phyloP scores from a whole-genome alignment of 2,113 vertebrate species.

The Microtus montanus region DNA sequence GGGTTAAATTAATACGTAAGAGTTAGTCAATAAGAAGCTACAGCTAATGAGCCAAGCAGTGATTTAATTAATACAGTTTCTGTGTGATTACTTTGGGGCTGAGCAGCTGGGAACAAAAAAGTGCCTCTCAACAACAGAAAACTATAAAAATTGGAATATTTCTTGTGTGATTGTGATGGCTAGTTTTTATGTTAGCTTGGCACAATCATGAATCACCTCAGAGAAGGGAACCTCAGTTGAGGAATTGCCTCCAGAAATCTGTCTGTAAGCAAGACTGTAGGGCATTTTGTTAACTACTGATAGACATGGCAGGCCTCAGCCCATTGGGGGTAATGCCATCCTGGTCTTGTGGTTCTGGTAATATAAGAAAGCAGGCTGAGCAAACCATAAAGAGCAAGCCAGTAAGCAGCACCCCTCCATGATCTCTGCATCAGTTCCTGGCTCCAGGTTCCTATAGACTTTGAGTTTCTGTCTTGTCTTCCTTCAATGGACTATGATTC shows the following conservation, averaged over 20 bases:
- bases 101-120: too few relatives aligned
- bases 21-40: too few relatives aligned
- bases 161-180: neutral
- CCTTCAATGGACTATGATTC: neutral
- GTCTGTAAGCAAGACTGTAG: neutral
- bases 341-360: neutral
- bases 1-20: too few relatives aligned
- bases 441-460: neutral
- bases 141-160: neutral
- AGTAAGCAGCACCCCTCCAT: neutral
- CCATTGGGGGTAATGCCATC: neutral
- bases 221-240: neutral
- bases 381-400: neutral
- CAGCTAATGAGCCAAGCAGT: too few relatives aligned
- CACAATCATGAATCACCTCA: neutral
- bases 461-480: neutral
- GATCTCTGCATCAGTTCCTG: neutral
- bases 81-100: too few relatives aligned
- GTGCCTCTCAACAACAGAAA: neutral
- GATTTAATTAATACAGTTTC: too few relatives aligned
- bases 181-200: neutral
- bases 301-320: too few relatives aligned
- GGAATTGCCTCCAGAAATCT: neutral
- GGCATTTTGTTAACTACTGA: neutral
- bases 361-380: neutral